Evolutionary conservation across 2,113 vertebrate species (phyloP).

Genomic region (Clarias macrocephalus): DNA sequence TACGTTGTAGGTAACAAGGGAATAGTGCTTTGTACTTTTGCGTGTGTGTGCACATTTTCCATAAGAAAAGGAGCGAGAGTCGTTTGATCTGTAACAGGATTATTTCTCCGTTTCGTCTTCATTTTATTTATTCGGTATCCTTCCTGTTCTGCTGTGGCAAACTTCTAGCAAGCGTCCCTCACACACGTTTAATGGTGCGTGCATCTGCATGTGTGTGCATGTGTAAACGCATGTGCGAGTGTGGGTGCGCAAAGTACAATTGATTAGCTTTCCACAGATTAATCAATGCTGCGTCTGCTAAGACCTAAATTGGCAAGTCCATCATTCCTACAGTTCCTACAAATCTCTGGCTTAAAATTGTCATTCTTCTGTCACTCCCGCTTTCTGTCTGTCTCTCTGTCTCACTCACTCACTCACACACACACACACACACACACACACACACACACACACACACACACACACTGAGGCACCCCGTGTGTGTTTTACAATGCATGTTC

Average conservation of each 20-base stretch:
- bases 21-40: constrained; percentile 23
- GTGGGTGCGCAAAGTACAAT: constrained; percentile 25
- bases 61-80: constrained; percentile 33
- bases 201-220: not conserved
- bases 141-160: constrained; percentile 12
- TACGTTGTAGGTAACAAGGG: not conserved
- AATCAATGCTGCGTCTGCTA: constrained; percentile 33
- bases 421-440: constrained; percentile 10
- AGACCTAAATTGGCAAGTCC: constrained; percentile 57
- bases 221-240: constrained; percentile 18
- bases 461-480: not conserved
- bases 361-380: not conserved
- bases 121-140: constrained; percentile 51
- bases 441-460: constrained; percentile 12
- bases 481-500: not conserved
- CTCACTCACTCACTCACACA: not conserved
- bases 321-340: constrained; percentile 42
- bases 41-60: constrained; percentile 29
- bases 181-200: not conserved
- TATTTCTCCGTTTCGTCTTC: constrained; percentile 38
- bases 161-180: constrained; percentile 27
- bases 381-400: not conserved
- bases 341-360: not conserved
- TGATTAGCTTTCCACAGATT: constrained; percentile 39
- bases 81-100: constrained; percentile 62